phyloP scores from a whole-genome alignment of 1,140 invertebrate species.

The Euglossa dilemma region DNA sequence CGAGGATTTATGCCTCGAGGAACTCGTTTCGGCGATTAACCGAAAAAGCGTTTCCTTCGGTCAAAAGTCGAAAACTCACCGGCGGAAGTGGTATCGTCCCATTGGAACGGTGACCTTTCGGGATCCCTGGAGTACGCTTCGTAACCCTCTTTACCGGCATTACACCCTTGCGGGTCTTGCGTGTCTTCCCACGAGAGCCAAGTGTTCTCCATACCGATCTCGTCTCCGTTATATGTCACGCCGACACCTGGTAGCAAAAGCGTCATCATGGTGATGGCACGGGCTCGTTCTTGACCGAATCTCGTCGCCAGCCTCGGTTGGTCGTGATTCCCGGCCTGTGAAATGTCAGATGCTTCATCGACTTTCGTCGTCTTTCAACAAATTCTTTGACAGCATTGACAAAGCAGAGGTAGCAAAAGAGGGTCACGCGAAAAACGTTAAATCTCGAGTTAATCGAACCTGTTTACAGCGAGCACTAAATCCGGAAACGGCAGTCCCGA shows the following conservation, averaged over 20 bases:
- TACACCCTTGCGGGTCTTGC: constrained; percentile 71
- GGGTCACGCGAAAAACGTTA: too few species aligned
- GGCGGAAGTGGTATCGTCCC: constrained; percentile 85
- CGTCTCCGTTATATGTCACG: constrained; percentile 90
- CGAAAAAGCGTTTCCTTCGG: neutral
- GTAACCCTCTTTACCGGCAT: constrained; percentile 74
- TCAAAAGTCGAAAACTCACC: constrained; percentile 73
- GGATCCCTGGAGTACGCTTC: constrained; percentile 82
- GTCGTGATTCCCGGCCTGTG: constrained; percentile 87
- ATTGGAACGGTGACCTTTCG: constrained; percentile 87
- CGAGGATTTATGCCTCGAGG: too few species aligned
- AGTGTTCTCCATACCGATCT: constrained; percentile 85
- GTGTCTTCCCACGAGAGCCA: constrained; percentile 76
- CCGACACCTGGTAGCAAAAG: constrained; percentile 88
- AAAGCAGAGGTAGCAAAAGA: too few species aligned
- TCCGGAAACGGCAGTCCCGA: too few species aligned
- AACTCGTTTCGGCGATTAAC: too few species aligned
- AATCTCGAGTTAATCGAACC: too few species aligned
- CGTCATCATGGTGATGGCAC: constrained; percentile 86
- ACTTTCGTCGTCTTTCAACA: neutral
- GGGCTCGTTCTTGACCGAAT: constrained; percentile 84
- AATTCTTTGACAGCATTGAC: too few species aligned
- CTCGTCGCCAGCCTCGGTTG: constrained; percentile 83
- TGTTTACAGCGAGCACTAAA: too few species aligned
- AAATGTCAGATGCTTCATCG: neutral